These are phyloP conservation scores for Trematomus loennbergii DNA, from an alignment of 2,113 vertebrate species.

Conservation along the genomic window DNA sequence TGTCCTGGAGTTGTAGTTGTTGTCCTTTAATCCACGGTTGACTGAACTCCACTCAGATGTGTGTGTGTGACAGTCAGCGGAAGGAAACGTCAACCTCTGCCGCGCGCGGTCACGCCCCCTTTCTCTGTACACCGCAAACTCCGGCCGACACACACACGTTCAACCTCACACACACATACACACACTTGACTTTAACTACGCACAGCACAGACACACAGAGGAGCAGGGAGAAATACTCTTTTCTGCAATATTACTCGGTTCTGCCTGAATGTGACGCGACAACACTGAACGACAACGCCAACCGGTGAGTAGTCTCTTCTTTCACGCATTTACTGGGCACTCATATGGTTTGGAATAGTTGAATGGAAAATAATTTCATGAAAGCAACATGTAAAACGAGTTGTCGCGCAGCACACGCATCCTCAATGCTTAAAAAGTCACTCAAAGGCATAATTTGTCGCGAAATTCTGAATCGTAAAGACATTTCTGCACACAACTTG, in stretches of 20 bases:
- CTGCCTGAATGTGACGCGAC: constrained; percentile 51
- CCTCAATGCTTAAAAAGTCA: background rate
- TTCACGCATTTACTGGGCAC: too few relatives aligned
- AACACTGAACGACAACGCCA: constrained; percentile 6
- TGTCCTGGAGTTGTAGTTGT: background rate
- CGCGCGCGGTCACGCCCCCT: constrained; percentile 51
- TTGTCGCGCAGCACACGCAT: background rate
- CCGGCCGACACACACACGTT: background rate
- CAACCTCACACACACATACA: background rate
- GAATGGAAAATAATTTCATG: too few relatives aligned
- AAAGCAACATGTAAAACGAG: background rate
- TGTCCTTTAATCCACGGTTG: background rate
- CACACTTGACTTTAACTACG: constrained; percentile 24
- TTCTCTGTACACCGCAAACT: constrained; percentile 22
- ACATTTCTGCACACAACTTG: background rate
- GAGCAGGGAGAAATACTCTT: constrained; percentile 16
- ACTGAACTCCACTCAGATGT: background rate
- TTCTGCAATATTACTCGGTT: background rate
- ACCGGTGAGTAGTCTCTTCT: constrained; percentile 39
- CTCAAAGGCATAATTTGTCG: background rate
- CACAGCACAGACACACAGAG: constrained; percentile 12
- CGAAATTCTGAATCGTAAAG: background rate
- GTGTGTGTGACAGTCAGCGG: constrained; percentile 10
- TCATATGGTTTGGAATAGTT: too few relatives aligned
- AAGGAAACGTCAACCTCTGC: constrained; percentile 52